phyloP scores from a whole-genome alignment of 2,888 invertebrate species.

The Heliconius charithonia region DNA sequence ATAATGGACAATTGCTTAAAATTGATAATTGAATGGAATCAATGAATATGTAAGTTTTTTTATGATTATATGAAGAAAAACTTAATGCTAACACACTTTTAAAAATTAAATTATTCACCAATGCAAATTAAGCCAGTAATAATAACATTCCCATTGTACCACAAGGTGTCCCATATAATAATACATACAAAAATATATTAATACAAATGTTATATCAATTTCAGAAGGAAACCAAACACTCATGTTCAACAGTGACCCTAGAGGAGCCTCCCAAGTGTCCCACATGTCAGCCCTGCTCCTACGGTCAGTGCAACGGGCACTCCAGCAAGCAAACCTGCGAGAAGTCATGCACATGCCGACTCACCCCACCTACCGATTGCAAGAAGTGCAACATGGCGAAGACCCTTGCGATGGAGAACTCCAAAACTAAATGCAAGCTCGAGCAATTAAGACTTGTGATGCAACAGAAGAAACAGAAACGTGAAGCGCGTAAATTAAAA shows the following conservation, averaged over 20 bases:
- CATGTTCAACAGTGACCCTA: conserved; percentile 57
- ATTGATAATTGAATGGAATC: background rate
- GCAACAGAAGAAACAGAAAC: conserved; percentile 93
- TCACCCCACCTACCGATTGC: conserved; percentile 62
- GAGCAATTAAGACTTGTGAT: conserved; percentile 94
- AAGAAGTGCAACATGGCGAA: conserved; percentile 75
- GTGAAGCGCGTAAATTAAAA: conserved; percentile 90
- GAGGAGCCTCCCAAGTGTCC: conserved; percentile 63
- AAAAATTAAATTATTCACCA: background rate
- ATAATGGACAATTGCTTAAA: background rate
- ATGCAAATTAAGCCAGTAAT: background rate
- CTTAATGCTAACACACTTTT: background rate
- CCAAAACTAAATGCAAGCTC: conserved; percentile 92
- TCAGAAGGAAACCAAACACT: conserved; percentile 74
- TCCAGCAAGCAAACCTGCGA: conserved; percentile 42
- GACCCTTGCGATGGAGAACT: conserved; percentile 87
- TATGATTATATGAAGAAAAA: no score
- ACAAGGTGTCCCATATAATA: background rate
- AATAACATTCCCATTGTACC: background rate
- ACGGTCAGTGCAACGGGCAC: conserved; percentile 73
- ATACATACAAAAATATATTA: background rate
- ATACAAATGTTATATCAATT: conserved; percentile 47
- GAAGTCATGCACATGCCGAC: conserved; percentile 52
- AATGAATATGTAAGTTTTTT: no score
- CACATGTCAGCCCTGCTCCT: conserved; percentile 65